phyloP scores from a whole-genome alignment of 2,113 vertebrate species.

The Dromiciops gliroides region DNA sequence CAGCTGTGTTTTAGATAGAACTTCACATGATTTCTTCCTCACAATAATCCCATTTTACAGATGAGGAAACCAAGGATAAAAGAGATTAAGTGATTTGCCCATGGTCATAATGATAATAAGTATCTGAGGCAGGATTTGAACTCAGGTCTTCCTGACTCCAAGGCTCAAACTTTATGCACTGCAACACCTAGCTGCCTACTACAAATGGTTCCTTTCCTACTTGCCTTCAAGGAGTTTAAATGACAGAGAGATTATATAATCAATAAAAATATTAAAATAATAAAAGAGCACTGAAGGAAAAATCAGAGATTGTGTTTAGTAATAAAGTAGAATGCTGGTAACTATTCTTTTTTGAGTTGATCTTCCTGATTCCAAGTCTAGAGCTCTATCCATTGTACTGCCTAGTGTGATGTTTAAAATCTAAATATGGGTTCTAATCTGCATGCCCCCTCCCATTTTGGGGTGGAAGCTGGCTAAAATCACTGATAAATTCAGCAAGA shows the following conservation, averaged over 20 bases:
- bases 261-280: neutral
- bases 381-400: neutral
- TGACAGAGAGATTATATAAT: neutral
- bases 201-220: neutral
- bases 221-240: neutral
- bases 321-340: neutral
- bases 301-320: neutral
- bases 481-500: no score
- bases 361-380: neutral
- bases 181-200: neutral
- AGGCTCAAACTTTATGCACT: neutral
- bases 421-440: no score
- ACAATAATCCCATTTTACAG: neutral
- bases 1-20: slow-evolving; percentile 38
- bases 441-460: no score
- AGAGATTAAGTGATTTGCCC: neutral
- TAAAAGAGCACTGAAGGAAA: neutral
- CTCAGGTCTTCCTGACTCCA: neutral
- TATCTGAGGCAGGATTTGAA: neutral
- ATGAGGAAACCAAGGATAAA: neutral
- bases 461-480: no score
- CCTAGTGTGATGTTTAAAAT: no score
- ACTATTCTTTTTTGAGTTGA: no score
- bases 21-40: neutral
- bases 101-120: neutral